Base-by-base conservation (phyloP, 2,113 vertebrate species). In the Bos javanicus region DNA sequence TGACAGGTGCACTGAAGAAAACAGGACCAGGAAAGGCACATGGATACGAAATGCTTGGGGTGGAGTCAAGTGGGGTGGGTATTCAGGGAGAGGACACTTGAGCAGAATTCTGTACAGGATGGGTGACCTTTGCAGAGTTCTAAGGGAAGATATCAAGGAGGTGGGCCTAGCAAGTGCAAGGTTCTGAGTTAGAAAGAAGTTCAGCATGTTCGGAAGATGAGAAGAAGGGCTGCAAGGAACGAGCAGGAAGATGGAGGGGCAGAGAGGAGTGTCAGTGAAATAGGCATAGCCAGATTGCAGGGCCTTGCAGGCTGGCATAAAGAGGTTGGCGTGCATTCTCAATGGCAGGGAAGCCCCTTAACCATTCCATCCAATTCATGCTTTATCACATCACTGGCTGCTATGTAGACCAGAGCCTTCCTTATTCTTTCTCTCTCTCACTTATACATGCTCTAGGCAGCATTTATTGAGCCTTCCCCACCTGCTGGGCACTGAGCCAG, bases 291-390 rank as follows among this genome's bases (percentile, higher is more conserved):
- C 54, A 57, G 46, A 17, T 1, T 3, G 4, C 25, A n/a, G 36
- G 21, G 23, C n/a, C 25, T 30, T 2, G 8, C 0, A 1, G 46
- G n/a, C 23, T 52, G 26, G 50, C 6, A 17, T 0, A 2, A 33
- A 67, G 57, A 76, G 82, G 43, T 36, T 11, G 28, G 52, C 11
- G 0, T 28, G 5, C 0, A 2, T 21, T 39, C 21, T 1, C 36
- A 46, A 17, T 7, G 2, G 48, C 16, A 83, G 39, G 48, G 76
- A 28, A 30, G 59, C 15, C 76, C 82, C 67, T 71, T 5, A 33
- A 33, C 14, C 59, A 19, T 19, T 1, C 0, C 0, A 19, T 16
- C 9, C 1, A 6, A 19, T 59, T 7, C 5, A 26, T 3, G 33
- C 46, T 60, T 74, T 7, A 19, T 3, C 28, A 36, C 17, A 26